Evolutionary conservation across 2,888 invertebrate species (phyloP).

Genomic region (Syrista parreyssii): DNA sequence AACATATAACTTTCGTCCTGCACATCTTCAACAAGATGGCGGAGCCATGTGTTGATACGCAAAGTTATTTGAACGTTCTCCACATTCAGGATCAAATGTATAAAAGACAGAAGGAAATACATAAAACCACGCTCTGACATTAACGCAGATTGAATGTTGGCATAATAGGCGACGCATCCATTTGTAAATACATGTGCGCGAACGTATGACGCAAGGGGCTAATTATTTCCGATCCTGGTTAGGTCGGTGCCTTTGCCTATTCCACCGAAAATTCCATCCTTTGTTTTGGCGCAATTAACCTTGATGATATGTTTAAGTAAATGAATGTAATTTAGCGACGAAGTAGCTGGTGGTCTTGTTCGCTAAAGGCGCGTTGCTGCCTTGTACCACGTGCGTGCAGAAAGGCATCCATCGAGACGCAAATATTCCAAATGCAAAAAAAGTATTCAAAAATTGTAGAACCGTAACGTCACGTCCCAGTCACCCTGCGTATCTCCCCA

Average conservation of each 20-base stretch:
- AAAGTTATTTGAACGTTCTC: neutral
- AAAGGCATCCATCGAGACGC: neutral
- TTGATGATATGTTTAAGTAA: slow-evolving; percentile 12
- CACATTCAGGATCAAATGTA: neutral
- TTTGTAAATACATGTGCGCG: slow-evolving; percentile 24
- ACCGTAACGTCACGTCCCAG: neutral
- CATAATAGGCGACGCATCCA: slow-evolving; percentile 13
- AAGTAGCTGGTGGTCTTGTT: slow-evolving; percentile 4
- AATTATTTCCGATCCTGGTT: slow-evolving; percentile 6
- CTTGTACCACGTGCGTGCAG: neutral
- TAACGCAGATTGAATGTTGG: slow-evolving; percentile 13
- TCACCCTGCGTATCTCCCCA: neutral
- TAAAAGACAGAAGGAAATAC: neutral
- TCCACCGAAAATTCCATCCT: slow-evolving; percentile 17
- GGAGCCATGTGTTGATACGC: no score
- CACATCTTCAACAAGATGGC: no score
- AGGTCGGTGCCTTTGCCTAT: slow-evolving; percentile 15
- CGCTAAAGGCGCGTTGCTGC: neutral
- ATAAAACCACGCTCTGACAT: slow-evolving; percentile 6
- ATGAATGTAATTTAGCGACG: slow-evolving; percentile 11
- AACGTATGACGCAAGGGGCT: slow-evolving; percentile 9
- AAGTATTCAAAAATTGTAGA: neutral
- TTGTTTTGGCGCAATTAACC: slow-evolving; percentile 9
- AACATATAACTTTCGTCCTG: neutral
- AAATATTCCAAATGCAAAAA: neutral